phyloP scores from a whole-genome alignment of 2,888 invertebrate species.

The Hyalella azteca region DNA sequence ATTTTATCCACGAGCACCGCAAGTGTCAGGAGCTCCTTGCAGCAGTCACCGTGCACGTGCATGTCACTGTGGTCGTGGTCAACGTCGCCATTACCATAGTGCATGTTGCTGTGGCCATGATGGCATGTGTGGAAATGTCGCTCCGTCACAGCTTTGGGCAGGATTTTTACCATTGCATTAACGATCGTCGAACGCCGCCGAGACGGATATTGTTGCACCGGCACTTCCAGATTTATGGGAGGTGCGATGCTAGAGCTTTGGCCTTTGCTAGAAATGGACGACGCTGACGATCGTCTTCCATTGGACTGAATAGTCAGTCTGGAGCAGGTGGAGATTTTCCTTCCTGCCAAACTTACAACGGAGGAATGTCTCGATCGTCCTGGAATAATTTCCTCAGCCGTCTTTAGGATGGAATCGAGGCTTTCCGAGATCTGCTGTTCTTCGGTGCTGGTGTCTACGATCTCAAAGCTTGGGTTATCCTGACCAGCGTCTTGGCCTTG shows the following conservation, averaged over 20 bases:
- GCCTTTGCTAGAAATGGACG: neutral
- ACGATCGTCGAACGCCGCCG: neutral
- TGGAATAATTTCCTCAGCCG: neutral
- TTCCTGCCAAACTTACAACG: neutral
- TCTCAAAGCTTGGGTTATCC: too few species aligned
- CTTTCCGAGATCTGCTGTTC: neutral
- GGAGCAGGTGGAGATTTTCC: too few species aligned
- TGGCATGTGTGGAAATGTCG: too few species aligned
- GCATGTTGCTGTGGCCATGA: too few species aligned
- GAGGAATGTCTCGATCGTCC: neutral
- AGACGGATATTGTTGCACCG: neutral
- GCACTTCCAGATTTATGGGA: neutral
- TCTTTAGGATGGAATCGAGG: neutral
- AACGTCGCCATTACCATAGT: too few species aligned
- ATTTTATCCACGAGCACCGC: slow-evolving; percentile 3
- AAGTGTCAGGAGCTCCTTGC: neutral
- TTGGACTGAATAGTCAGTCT: too few species aligned
- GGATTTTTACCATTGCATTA: neutral
- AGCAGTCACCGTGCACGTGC: neutral
- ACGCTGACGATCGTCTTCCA: neutral
- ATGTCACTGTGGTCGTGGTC: neutral
- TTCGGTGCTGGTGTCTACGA: too few species aligned
- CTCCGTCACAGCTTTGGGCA: neutral
- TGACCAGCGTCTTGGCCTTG: neutral
- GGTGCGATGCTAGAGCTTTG: too few species aligned